phyloP scores from a whole-genome alignment of 2,797 vertebrate genomes.

The Sciaenops ocellatus region DNA sequence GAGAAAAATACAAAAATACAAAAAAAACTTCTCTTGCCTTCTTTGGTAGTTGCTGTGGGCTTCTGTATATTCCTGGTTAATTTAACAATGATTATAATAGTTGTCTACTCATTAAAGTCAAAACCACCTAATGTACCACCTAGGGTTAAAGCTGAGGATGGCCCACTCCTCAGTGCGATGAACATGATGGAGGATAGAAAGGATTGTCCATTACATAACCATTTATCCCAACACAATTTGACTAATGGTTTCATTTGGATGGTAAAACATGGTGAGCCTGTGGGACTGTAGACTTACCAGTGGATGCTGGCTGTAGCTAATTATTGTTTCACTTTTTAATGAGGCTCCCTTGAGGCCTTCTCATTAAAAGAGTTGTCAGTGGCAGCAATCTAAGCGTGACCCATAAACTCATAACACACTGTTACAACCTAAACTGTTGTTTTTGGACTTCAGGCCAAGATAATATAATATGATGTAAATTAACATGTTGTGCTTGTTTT shows the following conservation, averaged over 20 bases:
- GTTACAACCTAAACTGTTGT: constrained; percentile 41
- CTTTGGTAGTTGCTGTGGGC: background rate
- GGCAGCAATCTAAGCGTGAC: constrained; percentile 45
- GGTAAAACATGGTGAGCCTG: constrained; percentile 32
- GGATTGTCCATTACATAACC: constrained; percentile 32
- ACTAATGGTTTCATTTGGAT: constrained; percentile 53
- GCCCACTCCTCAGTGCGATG: background rate
- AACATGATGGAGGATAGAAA: constrained; percentile 15
- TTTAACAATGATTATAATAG: background rate
- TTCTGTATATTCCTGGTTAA: constrained; percentile 11
- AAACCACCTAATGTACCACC: constrained; percentile 9
- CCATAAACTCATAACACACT: constrained; percentile 44
- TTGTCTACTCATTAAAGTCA: constrained; percentile 1
- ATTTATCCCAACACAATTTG: constrained; percentile 29
- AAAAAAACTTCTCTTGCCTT: background rate
- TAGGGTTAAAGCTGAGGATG: constrained; percentile 6
- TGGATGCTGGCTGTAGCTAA: constrained; percentile 31
- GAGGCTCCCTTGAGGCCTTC: constrained; percentile 46
- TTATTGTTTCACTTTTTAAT: constrained; percentile 57
- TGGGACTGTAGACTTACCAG: constrained; percentile 21
- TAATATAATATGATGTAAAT: constrained; percentile 32
- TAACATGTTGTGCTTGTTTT: constrained; percentile 27
- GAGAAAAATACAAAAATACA: too few relatives aligned
- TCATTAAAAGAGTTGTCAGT: constrained; percentile 64
- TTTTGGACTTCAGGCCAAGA: constrained; percentile 40